A percentile compares a stretch with the other conserved stretches of the same genome.
phyloP scores from a whole-genome alignment of 2,888 invertebrate species.

The Sphaerophoria taeniata region DNA sequence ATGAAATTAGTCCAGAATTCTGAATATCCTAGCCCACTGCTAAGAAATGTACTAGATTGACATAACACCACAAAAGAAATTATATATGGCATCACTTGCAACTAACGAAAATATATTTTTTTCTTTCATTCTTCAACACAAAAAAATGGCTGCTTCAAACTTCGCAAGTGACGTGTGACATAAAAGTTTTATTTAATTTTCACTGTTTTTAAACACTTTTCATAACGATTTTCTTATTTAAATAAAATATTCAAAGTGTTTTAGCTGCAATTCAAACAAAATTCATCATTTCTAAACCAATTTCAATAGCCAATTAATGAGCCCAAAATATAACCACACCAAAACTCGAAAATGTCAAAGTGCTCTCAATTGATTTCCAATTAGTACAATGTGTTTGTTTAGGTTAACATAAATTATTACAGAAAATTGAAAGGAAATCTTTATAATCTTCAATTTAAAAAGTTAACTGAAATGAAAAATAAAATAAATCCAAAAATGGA shows the following conservation, averaged over 20 bases:
- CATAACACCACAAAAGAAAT: not conserved
- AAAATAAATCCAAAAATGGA: slow-evolving; percentile 51
- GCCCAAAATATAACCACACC: not conserved
- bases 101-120: slow-evolving; percentile 41
- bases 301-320: not conserved
- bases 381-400: slow-evolving; percentile 67
- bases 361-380: slow-evolving; percentile 32
- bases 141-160: slow-evolving; percentile 68
- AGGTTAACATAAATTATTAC: slow-evolving; percentile 68
- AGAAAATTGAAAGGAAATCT: slow-evolving; percentile 1
- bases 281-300: not conserved
- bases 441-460: too few relatives aligned
- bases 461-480: slow-evolving; percentile 7
- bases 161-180: slow-evolving; percentile 73
- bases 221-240: slow-evolving; percentile 45
- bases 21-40: not conserved
- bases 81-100: slow-evolving; percentile 56
- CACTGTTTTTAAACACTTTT: slow-evolving; percentile 59
- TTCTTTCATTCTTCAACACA: slow-evolving; percentile 25
- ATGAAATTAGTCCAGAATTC: too few relatives aligned
- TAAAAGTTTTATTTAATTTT: slow-evolving; percentile 42
- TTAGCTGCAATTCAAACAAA: not conserved
- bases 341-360: slow-evolving; percentile 30
- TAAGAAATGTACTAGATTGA: slow-evolving; percentile 15
- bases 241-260: slow-evolving; percentile 26